phyloP scores from a whole-genome alignment of 2,113 vertebrate genomes.

The Grantiella picta region DNA sequence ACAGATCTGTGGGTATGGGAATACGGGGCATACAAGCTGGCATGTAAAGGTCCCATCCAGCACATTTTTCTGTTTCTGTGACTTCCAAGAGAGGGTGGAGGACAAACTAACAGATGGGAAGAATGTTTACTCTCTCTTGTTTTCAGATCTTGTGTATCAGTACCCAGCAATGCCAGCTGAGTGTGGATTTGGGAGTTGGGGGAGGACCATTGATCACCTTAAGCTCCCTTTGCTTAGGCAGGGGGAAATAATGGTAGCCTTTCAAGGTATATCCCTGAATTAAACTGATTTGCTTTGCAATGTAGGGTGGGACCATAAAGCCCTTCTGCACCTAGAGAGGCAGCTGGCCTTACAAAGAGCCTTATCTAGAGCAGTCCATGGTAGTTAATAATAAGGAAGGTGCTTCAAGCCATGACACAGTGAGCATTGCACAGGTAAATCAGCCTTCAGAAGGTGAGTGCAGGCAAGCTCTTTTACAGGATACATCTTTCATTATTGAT shows the following conservation, averaged over 20 bases:
- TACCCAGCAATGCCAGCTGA: background rate
- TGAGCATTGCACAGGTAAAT: background rate
- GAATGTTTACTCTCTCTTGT: background rate
- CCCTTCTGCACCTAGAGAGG: background rate
- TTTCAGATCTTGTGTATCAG: background rate
- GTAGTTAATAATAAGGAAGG: background rate
- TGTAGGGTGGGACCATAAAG: background rate
- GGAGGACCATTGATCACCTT: background rate
- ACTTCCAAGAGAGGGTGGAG: background rate
- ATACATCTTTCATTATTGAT: background rate
- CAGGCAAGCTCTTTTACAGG: background rate
- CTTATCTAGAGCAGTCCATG: background rate
- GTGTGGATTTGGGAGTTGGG: background rate
- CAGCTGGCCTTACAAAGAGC: background rate
- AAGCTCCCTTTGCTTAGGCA: background rate
- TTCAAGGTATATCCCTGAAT: background rate
- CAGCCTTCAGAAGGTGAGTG: background rate
- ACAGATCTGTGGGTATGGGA: background rate
- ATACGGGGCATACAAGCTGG: fast-evolving
- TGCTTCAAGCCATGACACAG: background rate
- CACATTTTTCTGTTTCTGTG: background rate
- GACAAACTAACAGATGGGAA: background rate
- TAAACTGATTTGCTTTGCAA: background rate
- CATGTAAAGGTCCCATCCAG: background rate
- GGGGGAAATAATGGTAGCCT: background rate